Conservation (phyloP, 2,113 vertebrate species). For the Osmerus eperlanus region DNA sequence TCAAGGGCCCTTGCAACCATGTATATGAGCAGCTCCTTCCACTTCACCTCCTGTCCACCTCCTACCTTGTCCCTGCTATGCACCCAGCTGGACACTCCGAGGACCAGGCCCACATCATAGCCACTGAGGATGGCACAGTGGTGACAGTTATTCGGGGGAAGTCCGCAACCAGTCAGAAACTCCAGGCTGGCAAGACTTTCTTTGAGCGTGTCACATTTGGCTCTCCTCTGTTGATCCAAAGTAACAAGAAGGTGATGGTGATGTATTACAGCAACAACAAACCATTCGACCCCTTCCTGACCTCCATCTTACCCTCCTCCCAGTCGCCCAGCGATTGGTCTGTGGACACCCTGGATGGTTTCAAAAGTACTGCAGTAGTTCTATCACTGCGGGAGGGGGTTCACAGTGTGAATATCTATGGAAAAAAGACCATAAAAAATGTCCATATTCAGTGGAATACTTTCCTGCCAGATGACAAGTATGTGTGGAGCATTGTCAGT, state of each 20-base stretch:
- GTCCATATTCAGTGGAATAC: neutral
- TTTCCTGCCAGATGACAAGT: constrained; percentile 29
- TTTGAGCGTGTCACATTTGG: neutral
- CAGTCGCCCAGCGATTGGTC: constrained; percentile 43
- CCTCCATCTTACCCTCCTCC: constrained; percentile 38
- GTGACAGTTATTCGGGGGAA: constrained; percentile 11
- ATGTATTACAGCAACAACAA: constrained; percentile 45
- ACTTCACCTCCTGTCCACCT: constrained; percentile 29
- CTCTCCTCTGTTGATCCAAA: constrained; percentile 23
- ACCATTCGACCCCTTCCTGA: constrained; percentile 42
- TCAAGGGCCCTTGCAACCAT: constrained; percentile 33
- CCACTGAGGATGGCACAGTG: constrained; percentile 43
- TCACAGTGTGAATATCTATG: constrained; percentile 4
- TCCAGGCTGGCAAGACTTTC: constrained; percentile 31
- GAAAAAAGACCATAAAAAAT: neutral
- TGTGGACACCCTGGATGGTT: constrained; percentile 26
- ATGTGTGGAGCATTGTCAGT: constrained; percentile 30
- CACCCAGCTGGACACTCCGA: neutral
- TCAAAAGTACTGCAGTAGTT: constrained; percentile 25
- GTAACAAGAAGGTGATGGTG: constrained; percentile 51
- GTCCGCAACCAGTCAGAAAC: neutral
- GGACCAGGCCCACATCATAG: constrained; percentile 39
- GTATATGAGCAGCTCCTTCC: constrained; percentile 51
- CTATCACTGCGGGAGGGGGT: constrained; percentile 28
- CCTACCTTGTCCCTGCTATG: constrained; percentile 42